Percentiles rank a stretch among this genome's conserved stretches.
phyloP scores from a whole-genome alignment of 2,113 vertebrate species.

The Actenoides hombroni region DNA sequence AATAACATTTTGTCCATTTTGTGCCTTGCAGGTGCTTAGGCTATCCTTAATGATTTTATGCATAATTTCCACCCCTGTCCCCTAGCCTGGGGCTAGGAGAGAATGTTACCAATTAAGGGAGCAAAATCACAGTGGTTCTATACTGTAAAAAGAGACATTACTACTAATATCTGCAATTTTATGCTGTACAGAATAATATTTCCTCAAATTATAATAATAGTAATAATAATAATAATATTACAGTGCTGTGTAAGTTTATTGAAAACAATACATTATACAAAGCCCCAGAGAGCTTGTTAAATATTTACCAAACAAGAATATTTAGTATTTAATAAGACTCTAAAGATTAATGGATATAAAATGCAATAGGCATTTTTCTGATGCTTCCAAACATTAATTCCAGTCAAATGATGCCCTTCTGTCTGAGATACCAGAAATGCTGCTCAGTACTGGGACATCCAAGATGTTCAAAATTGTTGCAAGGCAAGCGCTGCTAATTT shows the following conservation, averaged over 20 bases:
- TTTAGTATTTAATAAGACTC: slow-evolving; percentile 62
- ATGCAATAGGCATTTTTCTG: slow-evolving; percentile 13
- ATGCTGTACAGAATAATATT: slow-evolving; percentile 3
- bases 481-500: not conserved
- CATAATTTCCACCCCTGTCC: not conserved
- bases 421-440: not conserved
- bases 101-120: not conserved
- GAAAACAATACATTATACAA: slow-evolving; percentile 45
- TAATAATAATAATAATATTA: not conserved
- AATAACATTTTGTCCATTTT: not conserved
- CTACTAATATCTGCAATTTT: not conserved
- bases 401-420: not conserved
- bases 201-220: slow-evolving; percentile 8
- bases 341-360: slow-evolving; percentile 28
- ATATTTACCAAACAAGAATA: slow-evolving; percentile 61
- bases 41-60: not conserved
- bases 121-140: not conserved
- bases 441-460: not conserved
- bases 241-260: slow-evolving; percentile 1
- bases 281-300: slow-evolving; percentile 36
- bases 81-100: not conserved
- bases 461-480: not conserved
- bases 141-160: not conserved
- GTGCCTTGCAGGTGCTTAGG: not conserved
- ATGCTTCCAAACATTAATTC: not conserved